Conservation (phyloP, 2,888 invertebrate species). For the Mermis nigrescens region DNA sequence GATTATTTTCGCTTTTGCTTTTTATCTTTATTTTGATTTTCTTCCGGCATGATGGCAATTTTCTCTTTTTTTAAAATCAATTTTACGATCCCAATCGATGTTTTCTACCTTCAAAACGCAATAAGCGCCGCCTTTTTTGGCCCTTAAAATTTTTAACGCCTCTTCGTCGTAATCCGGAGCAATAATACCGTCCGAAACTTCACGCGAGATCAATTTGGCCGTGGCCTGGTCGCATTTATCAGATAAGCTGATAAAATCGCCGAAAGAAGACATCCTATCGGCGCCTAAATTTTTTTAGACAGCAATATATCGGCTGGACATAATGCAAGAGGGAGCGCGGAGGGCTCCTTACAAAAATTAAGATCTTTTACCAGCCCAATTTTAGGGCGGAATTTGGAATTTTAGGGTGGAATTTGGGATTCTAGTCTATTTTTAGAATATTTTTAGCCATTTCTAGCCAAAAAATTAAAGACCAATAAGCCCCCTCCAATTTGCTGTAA, state of each 20-base stretch:
- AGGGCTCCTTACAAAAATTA: background rate
- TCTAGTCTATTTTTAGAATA: too few relatives aligned
- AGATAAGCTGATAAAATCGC: constrained; percentile 85
- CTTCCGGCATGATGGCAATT: too few relatives aligned
- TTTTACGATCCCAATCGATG: too few relatives aligned
- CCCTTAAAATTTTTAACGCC: constrained; percentile 64
- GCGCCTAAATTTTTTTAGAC: constrained; percentile 43
- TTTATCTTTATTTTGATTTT: too few relatives aligned
- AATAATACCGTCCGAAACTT: constrained; percentile 83
- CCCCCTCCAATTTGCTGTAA: too few relatives aligned
- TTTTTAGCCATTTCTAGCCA: too few relatives aligned
- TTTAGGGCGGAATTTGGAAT: too few relatives aligned
- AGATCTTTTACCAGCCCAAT: too few relatives aligned
- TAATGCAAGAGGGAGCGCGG: background rate
- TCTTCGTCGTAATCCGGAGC: constrained; percentile 70
- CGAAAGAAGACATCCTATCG: constrained; percentile 96
- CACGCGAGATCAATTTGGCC: constrained; percentile 65
- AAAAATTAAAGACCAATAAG: too few relatives aligned
- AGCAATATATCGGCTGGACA: background rate
- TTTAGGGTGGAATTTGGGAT: too few relatives aligned
- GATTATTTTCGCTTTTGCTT: too few relatives aligned
- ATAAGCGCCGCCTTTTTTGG: constrained; percentile 82
- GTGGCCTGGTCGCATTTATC: constrained; percentile 72
- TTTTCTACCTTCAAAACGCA: constrained; percentile 58
- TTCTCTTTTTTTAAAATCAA: too few relatives aligned